Base-by-base conservation (phyloP, 1,140 invertebrate genomes). In the Aradophagus sp. region DNA sequence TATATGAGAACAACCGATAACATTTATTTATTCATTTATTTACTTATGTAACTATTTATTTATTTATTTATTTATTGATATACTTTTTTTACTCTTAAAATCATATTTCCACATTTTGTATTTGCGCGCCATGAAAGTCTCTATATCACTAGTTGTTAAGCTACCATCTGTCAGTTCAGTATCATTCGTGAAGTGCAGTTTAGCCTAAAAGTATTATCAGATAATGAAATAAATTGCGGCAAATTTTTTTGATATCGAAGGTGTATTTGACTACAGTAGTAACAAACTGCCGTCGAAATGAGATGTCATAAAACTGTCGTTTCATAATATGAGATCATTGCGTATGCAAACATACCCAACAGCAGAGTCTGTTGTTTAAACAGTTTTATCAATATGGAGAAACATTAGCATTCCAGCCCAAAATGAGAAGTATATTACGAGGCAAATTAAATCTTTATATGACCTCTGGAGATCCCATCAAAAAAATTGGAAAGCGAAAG, bases 241-340 rank as follows among this genome's bases (percentile, higher is more conserved):
- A 17, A 19, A 32, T 20, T 45, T 45, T 19, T 45, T 45, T n/a
- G 14, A 45, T 45, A 29, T 45, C n/a, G 42, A 45, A 32, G 34
- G 14, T 17, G 15, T 31, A 31, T 45, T n/a, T 13, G 27, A 32
- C 29, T 29, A 29, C 13, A 45, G 5, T 15, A 16, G 45, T 35
- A 32, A 48, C 7, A 34, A 48, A 48, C 11, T 48, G 12, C 32
- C 45, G 6, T 36, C 31, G 12, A 48, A 48, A 35, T 26, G 20
- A 48, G 45, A 48, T n/a, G 19, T 48, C 29, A 48, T 48, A 20
- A 19, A 23, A 52, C 31, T 38, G 16, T 52, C 38, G 2, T 34
- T 52, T 13, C 12, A 38, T 38, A 7, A 11, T 19, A 27, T 20
- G n/a, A 38, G 31, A 27, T 5, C 2, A 34, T 38, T 38, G 16